A percentile compares a stretch with the other conserved stretches of the same genome.
Conservation (phyloP, 2,797 vertebrate genomes). For the Helicolenus hilgendorfi region DNA sequence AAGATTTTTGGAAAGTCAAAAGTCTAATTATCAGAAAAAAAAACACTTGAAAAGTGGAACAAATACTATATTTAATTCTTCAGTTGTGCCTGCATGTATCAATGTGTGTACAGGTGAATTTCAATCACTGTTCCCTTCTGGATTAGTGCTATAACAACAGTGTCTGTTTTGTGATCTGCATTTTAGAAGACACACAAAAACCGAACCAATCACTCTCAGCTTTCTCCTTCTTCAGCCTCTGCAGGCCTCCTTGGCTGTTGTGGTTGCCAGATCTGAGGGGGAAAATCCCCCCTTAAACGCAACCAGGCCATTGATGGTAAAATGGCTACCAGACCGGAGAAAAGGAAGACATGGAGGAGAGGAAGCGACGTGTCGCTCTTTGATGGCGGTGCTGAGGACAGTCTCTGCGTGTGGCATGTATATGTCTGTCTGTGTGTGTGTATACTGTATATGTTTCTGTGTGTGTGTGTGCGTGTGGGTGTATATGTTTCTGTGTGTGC, state of each 20-base stretch:
- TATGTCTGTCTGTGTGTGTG: slow-evolving; percentile 48
- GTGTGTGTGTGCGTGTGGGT: slow-evolving; percentile 37
- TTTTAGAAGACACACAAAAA: slow-evolving; percentile 33
- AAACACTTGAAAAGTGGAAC: background rate
- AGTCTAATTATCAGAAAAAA: background rate
- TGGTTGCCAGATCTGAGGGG: slow-evolving; percentile 78
- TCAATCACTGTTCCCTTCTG: background rate
- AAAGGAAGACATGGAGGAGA: slow-evolving; percentile 53
- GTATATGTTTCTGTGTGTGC: slow-evolving; percentile 50
- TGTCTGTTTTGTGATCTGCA: slow-evolving; percentile 52
- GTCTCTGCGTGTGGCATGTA: slow-evolving; percentile 72
- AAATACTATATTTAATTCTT: background rate
- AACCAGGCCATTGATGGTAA: slow-evolving; percentile 73
- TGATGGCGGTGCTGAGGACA: slow-evolving; percentile 56
- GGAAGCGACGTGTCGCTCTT: slow-evolving; percentile 55
- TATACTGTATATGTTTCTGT: slow-evolving; percentile 20
- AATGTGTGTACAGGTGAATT: background rate
- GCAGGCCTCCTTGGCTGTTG: slow-evolving; percentile 42
- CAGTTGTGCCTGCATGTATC: background rate
- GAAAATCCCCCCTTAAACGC: slow-evolving; percentile 70
- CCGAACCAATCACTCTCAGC: slow-evolving; percentile 65
- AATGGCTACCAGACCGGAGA: slow-evolving; percentile 72
- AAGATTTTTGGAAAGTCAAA: background rate
- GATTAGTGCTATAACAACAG: slow-evolving; percentile 18
- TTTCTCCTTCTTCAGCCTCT: slow-evolving; percentile 68